Conservation (phyloP, 2,797 vertebrate genomes). For the Myotis vivesi region DNA sequence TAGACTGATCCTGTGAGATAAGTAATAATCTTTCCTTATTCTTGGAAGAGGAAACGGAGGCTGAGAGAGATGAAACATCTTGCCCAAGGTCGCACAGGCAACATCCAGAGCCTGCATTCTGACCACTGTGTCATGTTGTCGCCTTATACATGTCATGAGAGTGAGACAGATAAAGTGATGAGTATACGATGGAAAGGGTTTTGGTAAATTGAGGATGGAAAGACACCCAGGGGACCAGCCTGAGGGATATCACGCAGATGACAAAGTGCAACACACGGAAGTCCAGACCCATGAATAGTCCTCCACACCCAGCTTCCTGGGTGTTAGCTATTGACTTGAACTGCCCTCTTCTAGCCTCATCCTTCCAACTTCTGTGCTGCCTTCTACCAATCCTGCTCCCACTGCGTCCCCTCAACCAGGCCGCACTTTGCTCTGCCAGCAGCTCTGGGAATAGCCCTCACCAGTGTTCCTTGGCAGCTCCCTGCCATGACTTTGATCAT, state of each 20-base stretch:
- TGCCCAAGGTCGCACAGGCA: background rate
- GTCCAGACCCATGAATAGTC: background rate
- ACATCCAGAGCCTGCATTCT: background rate
- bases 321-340: background rate
- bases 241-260: background rate
- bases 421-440: rapidly evolving
- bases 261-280: background rate
- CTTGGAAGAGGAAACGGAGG: background rate
- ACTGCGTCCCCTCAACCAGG: rapidly evolving
- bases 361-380: background rate
- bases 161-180: background rate
- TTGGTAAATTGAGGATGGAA: background rate
- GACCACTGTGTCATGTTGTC: background rate
- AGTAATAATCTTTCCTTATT: background rate
- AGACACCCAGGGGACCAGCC: background rate
- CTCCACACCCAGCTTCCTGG: background rate
- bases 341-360: background rate
- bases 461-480: background rate
- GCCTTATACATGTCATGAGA: background rate
- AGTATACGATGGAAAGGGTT: background rate
- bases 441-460: background rate
- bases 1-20: background rate
- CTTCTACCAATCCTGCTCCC: background rate
- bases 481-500: background rate
- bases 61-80: background rate